Evolutionary conservation across 2,113 vertebrate genomes (phyloP), one percentile per base, ranked within the genome.

Genomic region (Myotis lucifugus): DNA sequence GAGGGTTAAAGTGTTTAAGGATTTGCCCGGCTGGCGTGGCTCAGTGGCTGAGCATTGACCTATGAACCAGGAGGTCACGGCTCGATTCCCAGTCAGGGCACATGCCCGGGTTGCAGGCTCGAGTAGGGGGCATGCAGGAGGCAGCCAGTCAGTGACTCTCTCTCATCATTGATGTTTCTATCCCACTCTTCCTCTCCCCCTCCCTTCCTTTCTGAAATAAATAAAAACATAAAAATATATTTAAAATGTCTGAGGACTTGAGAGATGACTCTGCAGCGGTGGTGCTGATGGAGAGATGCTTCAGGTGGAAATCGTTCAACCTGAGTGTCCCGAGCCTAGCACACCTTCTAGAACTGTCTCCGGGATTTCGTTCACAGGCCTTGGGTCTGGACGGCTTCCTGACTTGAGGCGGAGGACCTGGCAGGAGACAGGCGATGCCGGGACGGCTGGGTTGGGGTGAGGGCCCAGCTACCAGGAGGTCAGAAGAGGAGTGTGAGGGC

Each of bases 401-500:
- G 46, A 15, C 25, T 32, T 15, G 40, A 54, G 56, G 19, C 4
- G 0, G 27, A 29, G 27, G 12, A 37, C 64, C 76, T n/a, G 34
- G 59, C 42, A 32, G 29, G 77, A 88, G 61, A 23, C 78, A 4
- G 77, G 48, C 25, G 19, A 23, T 14, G 34, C 37, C 12, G 11
- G 76, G 82, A 34, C 2, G 40, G 25, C 32, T 9, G 56, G 10
- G 29, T 0, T 46, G 69, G 54, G 37, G 0, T 15, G 3, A n/a
- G 37, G 32, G 42, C 32, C 34, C 3, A 14, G 84, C 40, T 21
- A 2, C 54, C 7, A 14, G 42, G 76, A 69, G 21, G 25, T 74
- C 19, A 21, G 73, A 7, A 48, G 1, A 4, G 14, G 13, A 19
- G 11, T 19, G 0, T 0, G 1, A 50, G 42, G 6, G 3, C 17